These are phyloP conservation scores for Monopterus albus DNA, from an alignment of 2,113 vertebrate species.

Conservation along the genomic window DNA sequence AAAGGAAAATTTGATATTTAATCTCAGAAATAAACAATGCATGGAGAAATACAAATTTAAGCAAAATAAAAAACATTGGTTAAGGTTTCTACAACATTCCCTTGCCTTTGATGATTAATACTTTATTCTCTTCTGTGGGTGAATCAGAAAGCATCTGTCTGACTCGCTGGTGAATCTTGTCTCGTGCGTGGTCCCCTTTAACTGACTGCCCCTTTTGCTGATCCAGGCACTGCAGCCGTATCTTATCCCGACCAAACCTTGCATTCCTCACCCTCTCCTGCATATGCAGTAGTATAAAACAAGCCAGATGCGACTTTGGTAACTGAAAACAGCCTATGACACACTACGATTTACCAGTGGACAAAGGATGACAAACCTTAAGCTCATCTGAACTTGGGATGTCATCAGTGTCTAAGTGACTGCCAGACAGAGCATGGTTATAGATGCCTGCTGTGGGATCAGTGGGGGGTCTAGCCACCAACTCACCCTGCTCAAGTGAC, in stretches of 20 bases:
- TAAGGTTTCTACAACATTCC: background rate
- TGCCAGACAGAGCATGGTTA: constrained; percentile 66
- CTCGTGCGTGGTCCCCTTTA: constrained; percentile 71
- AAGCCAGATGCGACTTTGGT: background rate
- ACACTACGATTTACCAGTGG: background rate
- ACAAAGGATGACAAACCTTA: constrained; percentile 58
- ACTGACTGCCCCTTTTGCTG: constrained; percentile 60
- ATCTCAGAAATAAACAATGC: background rate
- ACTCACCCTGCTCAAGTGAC: constrained; percentile 74
- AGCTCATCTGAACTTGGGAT: constrained; percentile 70
- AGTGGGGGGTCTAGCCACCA: constrained; percentile 45
- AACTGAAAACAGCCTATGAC: background rate
- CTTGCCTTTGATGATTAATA: constrained; percentile 63
- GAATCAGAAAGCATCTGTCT: constrained; percentile 75
- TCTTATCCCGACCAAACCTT: constrained; percentile 84
- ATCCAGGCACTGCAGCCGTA: constrained; percentile 81
- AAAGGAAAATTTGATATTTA: background rate
- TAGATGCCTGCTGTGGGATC: constrained; percentile 75
- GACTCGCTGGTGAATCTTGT: constrained; percentile 78
- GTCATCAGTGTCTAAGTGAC: constrained; percentile 62
- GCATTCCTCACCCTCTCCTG: constrained; percentile 83
- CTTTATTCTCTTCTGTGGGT: constrained; percentile 48
- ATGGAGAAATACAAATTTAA: background rate
- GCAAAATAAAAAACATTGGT: background rate
- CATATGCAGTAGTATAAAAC: background rate